Evolutionary conservation across 2,113 vertebrate genomes (phyloP), one percentile per base, ranked within the genome.

Genomic region (Herpetotheres cachinnans): DNA sequence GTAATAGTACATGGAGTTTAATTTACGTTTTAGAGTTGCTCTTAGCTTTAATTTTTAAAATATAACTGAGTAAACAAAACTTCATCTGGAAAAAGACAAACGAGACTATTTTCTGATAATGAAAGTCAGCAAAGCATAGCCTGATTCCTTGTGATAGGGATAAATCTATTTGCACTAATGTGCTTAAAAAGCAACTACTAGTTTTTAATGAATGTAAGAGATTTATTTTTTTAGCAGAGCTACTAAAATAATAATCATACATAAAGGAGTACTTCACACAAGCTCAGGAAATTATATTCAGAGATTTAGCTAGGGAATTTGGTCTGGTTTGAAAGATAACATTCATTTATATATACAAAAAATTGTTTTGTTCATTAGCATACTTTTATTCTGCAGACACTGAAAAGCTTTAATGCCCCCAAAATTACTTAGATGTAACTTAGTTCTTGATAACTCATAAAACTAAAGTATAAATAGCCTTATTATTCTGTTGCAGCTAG

Each of bases 281-380:
- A 74, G 87, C 95, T 97, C 91, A 84, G 89, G 92, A 97, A 98
- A 98, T 97, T 96, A 94, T 96, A 96, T 96, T 94, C 93, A 83
- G 92, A 96, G 94, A 95, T 96, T 98, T 95, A 97, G 85, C 93
- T 92, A 63, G 91, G 90, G 91, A 98, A 98, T 98, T 97, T 95
- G 77, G 93, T 97, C 97, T 98, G 97, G 95, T 96, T 98, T 97
- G 95, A 97, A 98, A 98, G 96, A 98, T 98, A 98, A 98, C 63
- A 4, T 94, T 97, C 94, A 95, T 97, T 97, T 98, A 94, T 96
- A 78, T 44, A 93, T 79, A 81, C 47, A 94, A 97, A 96, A 96
- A 91, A 95, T 63, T 94, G 36, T 97, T 96, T 89, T 66, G 90
- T 92, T 97, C 74, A 97, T 98, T 98, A 98, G 89, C 96, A 97